Evolutionary conservation across 2,888 invertebrate species (phyloP).

Genomic region (Eupsilia transversa): DNA sequence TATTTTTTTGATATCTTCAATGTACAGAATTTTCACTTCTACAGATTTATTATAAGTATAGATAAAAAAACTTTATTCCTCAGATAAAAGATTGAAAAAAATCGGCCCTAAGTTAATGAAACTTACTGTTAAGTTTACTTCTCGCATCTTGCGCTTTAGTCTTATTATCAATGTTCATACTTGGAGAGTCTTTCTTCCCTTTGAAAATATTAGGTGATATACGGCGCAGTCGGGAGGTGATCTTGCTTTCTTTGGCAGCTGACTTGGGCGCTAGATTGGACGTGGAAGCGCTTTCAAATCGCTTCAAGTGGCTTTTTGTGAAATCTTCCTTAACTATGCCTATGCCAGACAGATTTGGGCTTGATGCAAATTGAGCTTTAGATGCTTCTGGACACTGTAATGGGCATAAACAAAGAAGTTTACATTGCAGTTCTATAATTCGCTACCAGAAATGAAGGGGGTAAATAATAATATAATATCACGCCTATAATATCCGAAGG

Average conservation of each 20-base stretch:
- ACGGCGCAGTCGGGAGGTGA: conserved; percentile 78
- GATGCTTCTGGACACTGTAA: conserved; percentile 79
- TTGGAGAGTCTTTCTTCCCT: conserved; percentile 72
- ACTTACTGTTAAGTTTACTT: conserved; percentile 81
- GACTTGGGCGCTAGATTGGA: conserved; percentile 75
- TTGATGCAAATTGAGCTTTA: conserved; percentile 84
- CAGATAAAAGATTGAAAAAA: too few relatives aligned
- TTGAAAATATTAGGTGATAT: conserved; percentile 83
- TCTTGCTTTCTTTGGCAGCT: conserved; percentile 73
- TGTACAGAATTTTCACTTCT: too few relatives aligned
- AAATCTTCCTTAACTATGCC: conserved; percentile 73
- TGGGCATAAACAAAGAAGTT: not conserved
- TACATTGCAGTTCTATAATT: not conserved
- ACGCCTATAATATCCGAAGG: not conserved
- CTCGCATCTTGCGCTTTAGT: conserved; percentile 69
- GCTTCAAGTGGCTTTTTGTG: conserved; percentile 74
- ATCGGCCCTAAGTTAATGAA: not conserved
- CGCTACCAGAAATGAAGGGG: not conserved
- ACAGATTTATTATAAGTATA: too few relatives aligned
- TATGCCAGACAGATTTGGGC: conserved; percentile 82
- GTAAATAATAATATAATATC: not conserved
- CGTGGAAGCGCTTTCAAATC: conserved; percentile 82
- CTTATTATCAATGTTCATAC: conserved; percentile 68
- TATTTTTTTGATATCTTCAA: too few relatives aligned
- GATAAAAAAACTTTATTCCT: too few relatives aligned